Base-by-base conservation (phyloP, 2,113 vertebrate species). In the Syngnathus typhle region DNA sequence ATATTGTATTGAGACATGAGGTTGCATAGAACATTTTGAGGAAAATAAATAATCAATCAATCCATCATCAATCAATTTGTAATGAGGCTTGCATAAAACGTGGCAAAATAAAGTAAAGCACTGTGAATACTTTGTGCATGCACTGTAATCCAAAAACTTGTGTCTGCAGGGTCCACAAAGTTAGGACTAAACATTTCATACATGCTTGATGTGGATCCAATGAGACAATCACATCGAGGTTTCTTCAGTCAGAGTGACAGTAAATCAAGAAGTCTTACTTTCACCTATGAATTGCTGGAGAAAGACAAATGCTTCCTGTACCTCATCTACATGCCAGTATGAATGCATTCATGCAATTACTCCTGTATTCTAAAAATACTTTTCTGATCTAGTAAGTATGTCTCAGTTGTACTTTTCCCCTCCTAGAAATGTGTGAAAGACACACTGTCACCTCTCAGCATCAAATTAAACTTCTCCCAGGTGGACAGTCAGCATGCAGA, bases 351-450 rank as follows among this genome's bases (percentile, higher is more conserved):
- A 10, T 13, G 38, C 5, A 11, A 11, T n/a, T 7, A 59, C 19
- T 55, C 32, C 15, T 6, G n/a, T 37, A 16, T 47, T 47, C 16
- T 47, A 18, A 38, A 37, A 8, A n/a, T n/a, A 52, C 19, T 52
- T 21, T 36, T 38, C 16, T 38, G 36, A 4, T 55, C 60, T 38
- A n/a, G 0, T 4, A 47, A n/a, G 0, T 4, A 47, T 49, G 15
- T 37, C 37, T 13, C 13, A 18, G 7, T 7, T 56, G 1, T 11
- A 39, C 44, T 65, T 27, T 60, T 4, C 67, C 62, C 70, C 16
- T 66, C 82, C 16, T 77, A 94, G 93, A 71, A 68, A 11, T 93
- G 92, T 65, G 80, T 93, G 51, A 73, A 67, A 55, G 92, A 94
- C 79, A 91, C 89, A 0, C 69, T 89, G 56, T 90, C 90, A 7